These are phyloP conservation scores for Crypturellus tataupa DNA, from an alignment of 2,797 vertebrate genomes.

Conservation along the genomic window DNA sequence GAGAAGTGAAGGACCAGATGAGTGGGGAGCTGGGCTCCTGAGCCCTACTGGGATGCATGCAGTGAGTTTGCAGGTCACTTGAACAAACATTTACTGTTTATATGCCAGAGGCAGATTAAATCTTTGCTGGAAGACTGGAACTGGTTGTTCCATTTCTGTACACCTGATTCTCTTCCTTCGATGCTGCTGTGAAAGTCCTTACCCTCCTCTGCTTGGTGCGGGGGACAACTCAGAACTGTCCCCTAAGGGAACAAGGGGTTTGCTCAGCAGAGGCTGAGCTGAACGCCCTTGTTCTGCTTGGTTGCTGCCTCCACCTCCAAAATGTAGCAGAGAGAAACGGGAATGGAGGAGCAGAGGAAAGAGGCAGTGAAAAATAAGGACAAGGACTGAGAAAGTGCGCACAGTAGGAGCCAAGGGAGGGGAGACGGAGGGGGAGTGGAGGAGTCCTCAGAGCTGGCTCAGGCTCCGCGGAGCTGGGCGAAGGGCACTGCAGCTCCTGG, in stretches of 20 bases:
- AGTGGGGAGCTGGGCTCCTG: accelerated
- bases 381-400: not conserved
- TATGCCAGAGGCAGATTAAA: conserved; percentile 68
- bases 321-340: accelerated
- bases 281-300: not conserved
- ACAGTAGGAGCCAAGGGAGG: not conserved
- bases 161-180: conserved; percentile 35
- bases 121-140: conserved; percentile 73
- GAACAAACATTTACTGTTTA: conserved; percentile 74
- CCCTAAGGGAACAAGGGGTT: accelerated
- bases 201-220: not conserved
- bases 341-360: not conserved
- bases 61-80: conserved; percentile 57
- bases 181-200: accelerated
- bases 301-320: not conserved
- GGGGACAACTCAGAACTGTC: not conserved
- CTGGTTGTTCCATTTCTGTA: conserved; percentile 70
- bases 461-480: conserved; percentile 19
- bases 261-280: not conserved
- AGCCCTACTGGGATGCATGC: not conserved
- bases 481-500: conserved; percentile 68
- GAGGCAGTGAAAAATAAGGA: not conserved
- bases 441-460: conserved; percentile 3
- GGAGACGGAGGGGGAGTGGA: accelerated
- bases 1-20: not conserved